Evolutionary conservation across 1,140 invertebrate species (phyloP), one percentile per base, ranked within the genome.

Genomic region (Aricia agestis): DNA sequence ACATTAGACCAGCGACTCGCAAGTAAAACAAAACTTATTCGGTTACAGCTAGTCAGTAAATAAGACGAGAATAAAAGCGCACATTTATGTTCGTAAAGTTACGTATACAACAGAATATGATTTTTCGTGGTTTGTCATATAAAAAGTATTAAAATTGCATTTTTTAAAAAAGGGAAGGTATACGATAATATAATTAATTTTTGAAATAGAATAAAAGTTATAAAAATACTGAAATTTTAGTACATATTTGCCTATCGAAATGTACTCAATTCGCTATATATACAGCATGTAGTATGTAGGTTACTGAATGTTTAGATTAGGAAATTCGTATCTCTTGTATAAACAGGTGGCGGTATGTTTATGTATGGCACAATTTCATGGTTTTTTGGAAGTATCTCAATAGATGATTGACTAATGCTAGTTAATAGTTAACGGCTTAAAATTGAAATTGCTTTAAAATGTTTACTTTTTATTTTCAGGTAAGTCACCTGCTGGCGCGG

Each of bases 311-410:
- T 58, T 36, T 25, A 19, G 25, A 69, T 73, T 72, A 71, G 72
- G 65, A 63, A 63, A 63, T 52, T 59, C 31, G 58, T 42, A 67
- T 68, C 58, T 45, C 41, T 57, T 85, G 78, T 85, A 67, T 85
- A 78, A 78, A 84, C 84, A 87, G 82, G 76, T 87, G 85, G 76
- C 70, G n/a, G 69, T 70, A 59, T 71, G 66, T 72, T 63, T 63
- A 63, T 63, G 59, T 63, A 25, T 63, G 59, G 18, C 59, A 63
- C 59, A 61, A 41, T 69, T 67, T 45, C 58, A 58, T 32, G n/a
- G 57, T 59, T 68, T 68, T 58, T 19, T 19, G 18, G 18, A n/a
- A 66, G 36, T 45, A 45, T 32, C n/a, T n/a, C n/a, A n/a, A n/a
- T n/a, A n/a, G n/a, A n/a, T n/a, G 25, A 25, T 25, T 25, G 25